Base-by-base conservation (phyloP, 2,113 vertebrate species). In the Lamprotornis superbus region DNA sequence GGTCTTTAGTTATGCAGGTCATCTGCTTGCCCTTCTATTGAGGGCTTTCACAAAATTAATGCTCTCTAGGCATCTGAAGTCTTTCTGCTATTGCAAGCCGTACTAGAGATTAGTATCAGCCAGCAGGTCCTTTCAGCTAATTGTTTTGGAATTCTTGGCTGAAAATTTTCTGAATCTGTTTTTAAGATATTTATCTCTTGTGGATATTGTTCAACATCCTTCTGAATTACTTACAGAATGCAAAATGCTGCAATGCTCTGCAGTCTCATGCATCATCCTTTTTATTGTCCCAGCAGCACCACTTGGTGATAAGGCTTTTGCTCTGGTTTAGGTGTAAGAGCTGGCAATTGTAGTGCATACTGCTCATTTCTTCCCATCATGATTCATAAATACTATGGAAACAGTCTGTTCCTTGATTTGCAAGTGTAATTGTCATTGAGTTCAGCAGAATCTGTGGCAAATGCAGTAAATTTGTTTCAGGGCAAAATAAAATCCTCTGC, bases 41-140 rank as follows among this genome's bases (percentile, higher is more conserved):
- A 69, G 33, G 77, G 28, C 59, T 96, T 89, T 85, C 67, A 83
- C 55, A 90, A 94, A 94, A 94, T 77, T 85, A 95, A 70, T 85
- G 64, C 27, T 93, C 59, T 93, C 69, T 89, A 89, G 74, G 60
- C 61, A 84, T 82, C 50, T 68, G 80, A 90, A 87, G 47, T 63
- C 27, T 67, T 79, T 79, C 35, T 86, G 70, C 23, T 91, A 18
- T 76, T 83, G 67, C 55, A 91, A 39, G 50, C 12, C 49, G 14
- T 80, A 50, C 52, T 77, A 49, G 33, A 95, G 59, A 83, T 85
- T 56, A 65, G 6, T 35, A 90, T 80, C 53, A 83, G 55, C 22
- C 40, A 47, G 56, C 13, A 82, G 60, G 27, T n/a, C 3, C 70
- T 94, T 91, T 88, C 75, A 52, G 22, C 11, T 90, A 91, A 91